These are phyloP conservation scores for Halcyon senegalensis DNA, from an alignment of 2,113 vertebrate species.

Conservation along the genomic window DNA sequence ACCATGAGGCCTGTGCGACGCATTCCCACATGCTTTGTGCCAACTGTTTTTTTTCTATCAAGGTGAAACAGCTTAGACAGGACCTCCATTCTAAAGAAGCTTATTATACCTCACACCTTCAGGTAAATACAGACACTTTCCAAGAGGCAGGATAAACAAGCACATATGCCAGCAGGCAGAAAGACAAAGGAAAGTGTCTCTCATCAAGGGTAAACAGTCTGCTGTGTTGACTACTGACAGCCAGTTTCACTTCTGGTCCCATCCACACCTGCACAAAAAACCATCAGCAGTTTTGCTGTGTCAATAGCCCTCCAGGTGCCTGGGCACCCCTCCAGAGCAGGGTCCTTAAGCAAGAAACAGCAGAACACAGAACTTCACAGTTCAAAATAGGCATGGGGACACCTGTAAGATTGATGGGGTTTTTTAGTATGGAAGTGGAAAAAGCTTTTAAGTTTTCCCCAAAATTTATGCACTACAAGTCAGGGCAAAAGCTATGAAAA, in stretches of 20 bases:
- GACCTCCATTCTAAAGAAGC: background rate
- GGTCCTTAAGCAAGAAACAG: background rate
- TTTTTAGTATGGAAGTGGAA: background rate
- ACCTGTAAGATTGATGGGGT: background rate
- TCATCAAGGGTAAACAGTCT: background rate
- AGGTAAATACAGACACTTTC: background rate
- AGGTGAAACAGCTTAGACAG: background rate
- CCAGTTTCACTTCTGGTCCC: background rate
- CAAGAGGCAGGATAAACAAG: background rate
- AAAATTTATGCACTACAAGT: background rate
- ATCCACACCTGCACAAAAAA: background rate
- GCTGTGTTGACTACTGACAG: background rate
- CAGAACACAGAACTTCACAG: background rate
- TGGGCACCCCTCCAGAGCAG: background rate
- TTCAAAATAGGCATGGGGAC: background rate
- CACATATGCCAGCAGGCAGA: background rate
- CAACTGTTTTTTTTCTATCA: background rate
- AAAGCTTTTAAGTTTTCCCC: background rate
- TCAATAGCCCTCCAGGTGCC: rapidly evolving
- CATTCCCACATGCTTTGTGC: background rate
- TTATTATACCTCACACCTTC: slow-evolving; percentile 10
- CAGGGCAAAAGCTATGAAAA: background rate
- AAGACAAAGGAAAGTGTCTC: background rate
- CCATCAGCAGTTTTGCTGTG: background rate
- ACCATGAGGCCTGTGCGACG: background rate